These are phyloP conservation scores for Chaitophorus viminalis DNA, from an alignment of 2,888 invertebrate species.

Conservation along the genomic window DNA sequence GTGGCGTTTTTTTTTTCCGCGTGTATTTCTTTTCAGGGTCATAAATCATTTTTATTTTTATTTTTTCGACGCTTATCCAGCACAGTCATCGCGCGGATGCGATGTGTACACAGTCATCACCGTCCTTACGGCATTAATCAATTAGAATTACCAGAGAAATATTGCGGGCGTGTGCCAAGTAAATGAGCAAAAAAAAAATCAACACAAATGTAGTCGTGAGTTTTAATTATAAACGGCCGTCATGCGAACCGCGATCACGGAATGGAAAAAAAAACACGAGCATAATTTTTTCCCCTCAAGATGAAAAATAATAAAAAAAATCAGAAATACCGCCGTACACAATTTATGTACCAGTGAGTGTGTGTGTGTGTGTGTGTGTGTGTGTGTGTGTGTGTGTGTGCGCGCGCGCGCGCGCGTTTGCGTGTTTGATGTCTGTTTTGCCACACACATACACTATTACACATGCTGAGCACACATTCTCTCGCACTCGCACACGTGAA, in stretches of 20 bases:
- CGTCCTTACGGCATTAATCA: slow-evolving; percentile 1
- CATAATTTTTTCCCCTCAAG: not conserved
- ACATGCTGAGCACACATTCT: no score
- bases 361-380: not conserved
- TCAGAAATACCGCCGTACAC: not conserved
- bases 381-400: not conserved
- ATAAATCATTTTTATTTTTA: slow-evolving; percentile 22
- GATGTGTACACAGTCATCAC: not conserved
- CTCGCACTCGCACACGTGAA: not conserved
- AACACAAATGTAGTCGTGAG: slow-evolving; percentile 18
- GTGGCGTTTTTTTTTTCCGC: not conserved
- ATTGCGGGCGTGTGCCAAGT: not conserved
- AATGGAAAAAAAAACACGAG: not conserved
- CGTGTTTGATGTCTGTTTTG: no score
- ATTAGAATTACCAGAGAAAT: not conserved
- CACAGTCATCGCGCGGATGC: not conserved
- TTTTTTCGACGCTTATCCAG: slow-evolving; percentile 24
- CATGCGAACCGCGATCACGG: not conserved
- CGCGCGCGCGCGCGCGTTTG: no score
- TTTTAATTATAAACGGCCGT: slow-evolving; percentile 39
- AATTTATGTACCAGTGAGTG: no score
- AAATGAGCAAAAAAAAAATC: no score
- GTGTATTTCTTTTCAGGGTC: slow-evolving; percentile 2
- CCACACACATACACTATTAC: no score
- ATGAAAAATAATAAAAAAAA: not conserved